These are phyloP conservation scores for Heliothis virescens DNA, from an alignment of 1,140 invertebrate genomes.

Conservation along the genomic window DNA sequence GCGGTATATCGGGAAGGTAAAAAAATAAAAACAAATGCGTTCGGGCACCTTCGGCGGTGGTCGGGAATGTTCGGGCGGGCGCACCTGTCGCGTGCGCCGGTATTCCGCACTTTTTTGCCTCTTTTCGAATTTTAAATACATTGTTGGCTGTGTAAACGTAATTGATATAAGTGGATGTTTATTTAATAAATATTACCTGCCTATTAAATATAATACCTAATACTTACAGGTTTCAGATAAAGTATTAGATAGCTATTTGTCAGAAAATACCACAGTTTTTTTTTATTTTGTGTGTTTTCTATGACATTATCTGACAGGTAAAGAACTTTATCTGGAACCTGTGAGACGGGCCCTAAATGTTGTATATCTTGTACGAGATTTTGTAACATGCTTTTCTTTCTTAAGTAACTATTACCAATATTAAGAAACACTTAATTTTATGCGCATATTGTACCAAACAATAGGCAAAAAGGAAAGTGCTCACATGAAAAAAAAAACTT, in stretches of 20 bases:
- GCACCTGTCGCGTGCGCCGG: slow-evolving; percentile 37
- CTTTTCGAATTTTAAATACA: slow-evolving; percentile 19
- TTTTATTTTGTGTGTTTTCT: no score
- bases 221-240: no score
- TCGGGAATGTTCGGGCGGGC: slow-evolving; percentile 5
- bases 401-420: not conserved
- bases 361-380: not conserved
- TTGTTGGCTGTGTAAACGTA: slow-evolving; percentile 22
- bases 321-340: no score
- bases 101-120: slow-evolving; percentile 13
- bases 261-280: no score
- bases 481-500: not conserved
- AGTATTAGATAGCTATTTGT: no score
- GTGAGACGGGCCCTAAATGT: no score
- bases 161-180: slow-evolving; percentile 28
- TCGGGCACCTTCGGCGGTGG: slow-evolving; percentile 31
- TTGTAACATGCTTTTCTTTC: not conserved
- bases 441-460: not conserved
- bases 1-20: slow-evolving; percentile 42
- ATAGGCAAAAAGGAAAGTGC: not conserved
- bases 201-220: not conserved
- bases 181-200: not conserved
- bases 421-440: not conserved
- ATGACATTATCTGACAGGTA: no score
- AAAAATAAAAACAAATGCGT: slow-evolving; percentile 16